Base-by-base conservation (phyloP, 2,797 vertebrate species). In the Poecile montanus region DNA sequence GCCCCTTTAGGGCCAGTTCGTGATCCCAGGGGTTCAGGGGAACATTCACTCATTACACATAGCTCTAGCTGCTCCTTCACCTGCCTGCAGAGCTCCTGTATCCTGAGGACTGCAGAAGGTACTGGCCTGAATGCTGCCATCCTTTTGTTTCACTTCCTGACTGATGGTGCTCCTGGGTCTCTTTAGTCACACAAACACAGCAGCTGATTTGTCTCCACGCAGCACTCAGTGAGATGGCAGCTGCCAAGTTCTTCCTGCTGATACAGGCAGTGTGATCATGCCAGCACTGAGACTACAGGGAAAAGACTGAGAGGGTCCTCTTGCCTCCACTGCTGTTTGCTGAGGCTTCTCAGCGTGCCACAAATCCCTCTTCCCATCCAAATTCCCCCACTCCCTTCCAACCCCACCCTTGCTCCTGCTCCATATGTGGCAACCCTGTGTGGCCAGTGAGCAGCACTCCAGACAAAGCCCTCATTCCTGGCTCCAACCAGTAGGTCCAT, bases 101-200 rank as follows among this genome's bases (percentile, higher is more conserved):
- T 81, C 57, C 88, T 0, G 7, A 85, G 16, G 53, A 60, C 76
- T 82, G 60, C 53, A 50, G 42, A 75, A 86, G 63, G 71, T 70
- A 85, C 66, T 81, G 89, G 89, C 62, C 76, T 58, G 53, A 89
- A 68, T 83, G 61, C 81, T 92, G 68, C 68, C 84, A 93, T 84
- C 48, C 13, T 90, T 96, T 90, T 90, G 89, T 94, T 94, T 89
- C 93, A 44, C 45, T 92, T 91, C 47, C 79, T 88, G 90, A 94
- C 38, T 45, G 85, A 96, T 76, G 82, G 94, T 72, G 90, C 96
- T 95, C 91, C 91, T 67, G 95, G 90, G 95, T 82, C 73, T 96
- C 95, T 95, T 96, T 91, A 95, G 90, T 94, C 90, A 90, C 47
- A 88, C 60, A 87, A 95, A 90, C 62, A 84, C 48, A 91, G 93